Percentiles rank a stretch among this genome's conserved stretches.
These are phyloP conservation scores for Brachyrhaphis roseni DNA, from an alignment of 2,797 vertebrate species.

Conservation along the genomic window DNA sequence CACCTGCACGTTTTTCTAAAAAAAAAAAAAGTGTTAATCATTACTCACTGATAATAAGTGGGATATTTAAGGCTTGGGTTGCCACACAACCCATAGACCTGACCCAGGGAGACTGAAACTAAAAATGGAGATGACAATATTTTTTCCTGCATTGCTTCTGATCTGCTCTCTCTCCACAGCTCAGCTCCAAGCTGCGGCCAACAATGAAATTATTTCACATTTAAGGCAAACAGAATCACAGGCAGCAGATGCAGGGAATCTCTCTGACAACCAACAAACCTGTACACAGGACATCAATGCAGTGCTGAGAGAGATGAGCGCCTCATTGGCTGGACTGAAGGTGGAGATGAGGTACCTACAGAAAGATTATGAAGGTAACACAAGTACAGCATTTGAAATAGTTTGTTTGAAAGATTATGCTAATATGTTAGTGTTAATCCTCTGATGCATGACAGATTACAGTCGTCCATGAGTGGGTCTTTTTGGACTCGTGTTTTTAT, in stretches of 20 bases:
- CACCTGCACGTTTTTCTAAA: too few species aligned
- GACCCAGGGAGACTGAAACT: neutral
- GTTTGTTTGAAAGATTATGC: rapidly evolving
- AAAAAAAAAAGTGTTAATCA: too few species aligned
- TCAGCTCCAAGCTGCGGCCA: conserved; percentile 4
- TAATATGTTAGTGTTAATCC: neutral
- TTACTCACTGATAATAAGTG: neutral
- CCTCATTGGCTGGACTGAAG: conserved; percentile 15
- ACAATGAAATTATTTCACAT: conserved; percentile 21
- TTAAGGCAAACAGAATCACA: neutral
- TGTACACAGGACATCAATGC: too few species aligned
- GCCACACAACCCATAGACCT: neutral
- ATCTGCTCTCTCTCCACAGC: conserved; percentile 18
- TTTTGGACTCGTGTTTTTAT: too few species aligned
- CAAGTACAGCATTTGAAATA: rapidly evolving
- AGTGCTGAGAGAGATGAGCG: too few species aligned
- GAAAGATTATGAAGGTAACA: conserved; percentile 34
- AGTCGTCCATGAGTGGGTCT: too few species aligned
- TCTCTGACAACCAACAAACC: rapidly evolving
- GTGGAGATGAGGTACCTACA: conserved; percentile 36
- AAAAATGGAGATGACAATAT: neutral
- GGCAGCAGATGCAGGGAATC: neutral
- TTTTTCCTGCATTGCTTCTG: conserved; percentile 37
- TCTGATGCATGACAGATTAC: too few species aligned
- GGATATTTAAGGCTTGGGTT: conserved; percentile 22